Evolutionary conservation across 2,888 invertebrate species (phyloP).

Genomic region (Marronus borbonicus): DNA sequence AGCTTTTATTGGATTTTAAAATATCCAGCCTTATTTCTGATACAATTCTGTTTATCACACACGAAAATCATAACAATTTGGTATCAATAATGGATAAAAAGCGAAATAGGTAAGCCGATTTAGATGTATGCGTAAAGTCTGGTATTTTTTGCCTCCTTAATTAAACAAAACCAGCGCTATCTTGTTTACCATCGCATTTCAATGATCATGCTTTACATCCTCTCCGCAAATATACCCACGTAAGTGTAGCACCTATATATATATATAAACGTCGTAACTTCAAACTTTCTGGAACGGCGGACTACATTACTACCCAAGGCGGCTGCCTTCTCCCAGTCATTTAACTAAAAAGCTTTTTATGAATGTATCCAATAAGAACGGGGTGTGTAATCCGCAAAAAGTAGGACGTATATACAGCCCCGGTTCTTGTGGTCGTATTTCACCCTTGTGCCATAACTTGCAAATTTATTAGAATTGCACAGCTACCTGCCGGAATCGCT

Average conservation of each 20-base stretch:
- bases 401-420: conserved; percentile 4
- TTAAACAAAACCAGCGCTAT: not conserved
- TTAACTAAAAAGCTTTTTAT: conserved; percentile 41
- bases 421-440: conserved; percentile 35
- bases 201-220: conserved; percentile 6
- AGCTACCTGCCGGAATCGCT: conserved; percentile 30
- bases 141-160: not conserved
- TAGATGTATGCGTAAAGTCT: no score
- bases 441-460: conserved; percentile 32
- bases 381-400: conserved; percentile 37
- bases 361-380: conserved; percentile 32
- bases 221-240: not conserved
- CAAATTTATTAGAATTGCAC: conserved; percentile 41
- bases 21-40: no score
- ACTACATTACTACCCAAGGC: not conserved
- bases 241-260: not conserved
- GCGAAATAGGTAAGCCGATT: no score
- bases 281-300: conserved; percentile 10
- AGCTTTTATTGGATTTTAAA: no score
- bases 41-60: no score
- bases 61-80: no score
- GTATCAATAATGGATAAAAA: no score
- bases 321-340: conserved; percentile 14
- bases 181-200: not conserved
- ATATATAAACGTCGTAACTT: not conserved